Percentiles rank a stretch among this genome's conserved stretches.
Conservation (phyloP, 2,888 invertebrate species). For the Archips crataeganus region DNA sequence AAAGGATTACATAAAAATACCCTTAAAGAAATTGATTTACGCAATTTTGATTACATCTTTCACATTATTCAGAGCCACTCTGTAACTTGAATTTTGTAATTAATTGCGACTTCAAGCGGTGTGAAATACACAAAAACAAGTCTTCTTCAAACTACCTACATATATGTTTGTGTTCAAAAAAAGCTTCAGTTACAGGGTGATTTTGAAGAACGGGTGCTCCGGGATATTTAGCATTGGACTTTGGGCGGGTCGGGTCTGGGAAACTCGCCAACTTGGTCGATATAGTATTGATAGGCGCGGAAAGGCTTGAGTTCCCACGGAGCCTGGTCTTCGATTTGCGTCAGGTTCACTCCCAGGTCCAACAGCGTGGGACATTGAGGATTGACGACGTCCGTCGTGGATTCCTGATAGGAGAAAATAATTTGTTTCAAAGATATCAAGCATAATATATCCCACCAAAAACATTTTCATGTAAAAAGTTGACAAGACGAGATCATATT, state of each 20-base stretch:
- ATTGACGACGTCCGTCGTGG: conserved; percentile 89
- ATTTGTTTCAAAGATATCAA: no score
- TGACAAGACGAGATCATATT: no score
- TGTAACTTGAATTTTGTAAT: neutral
- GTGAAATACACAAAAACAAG: neutral
- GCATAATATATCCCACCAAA: no score
- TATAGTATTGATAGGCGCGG: conserved; percentile 89
- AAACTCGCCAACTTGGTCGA: conserved; percentile 91
- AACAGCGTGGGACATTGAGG: conserved; percentile 91
- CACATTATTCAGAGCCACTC: neutral
- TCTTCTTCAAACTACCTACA: neutral
- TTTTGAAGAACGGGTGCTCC: neutral
- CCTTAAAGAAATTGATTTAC: conserved; percentile 20
- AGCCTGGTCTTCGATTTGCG: conserved; percentile 91
- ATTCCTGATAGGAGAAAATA: conserved; percentile 86
- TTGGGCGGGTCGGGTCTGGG: conserved; percentile 88
- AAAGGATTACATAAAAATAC: conserved; percentile 13
- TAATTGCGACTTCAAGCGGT: neutral
- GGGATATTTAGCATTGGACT: conserved; percentile 50
- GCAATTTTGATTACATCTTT: neutral
- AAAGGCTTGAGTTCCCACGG: conserved; percentile 92
- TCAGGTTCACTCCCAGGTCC: conserved; percentile 94
- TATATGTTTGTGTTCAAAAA: neutral
- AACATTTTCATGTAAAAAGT: no score
- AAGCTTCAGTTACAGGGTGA: neutral